These are phyloP conservation scores for Siderastrea radians DNA, from an alignment of 92 coral and sea anemone genomes.

Conservation along the genomic window DNA sequence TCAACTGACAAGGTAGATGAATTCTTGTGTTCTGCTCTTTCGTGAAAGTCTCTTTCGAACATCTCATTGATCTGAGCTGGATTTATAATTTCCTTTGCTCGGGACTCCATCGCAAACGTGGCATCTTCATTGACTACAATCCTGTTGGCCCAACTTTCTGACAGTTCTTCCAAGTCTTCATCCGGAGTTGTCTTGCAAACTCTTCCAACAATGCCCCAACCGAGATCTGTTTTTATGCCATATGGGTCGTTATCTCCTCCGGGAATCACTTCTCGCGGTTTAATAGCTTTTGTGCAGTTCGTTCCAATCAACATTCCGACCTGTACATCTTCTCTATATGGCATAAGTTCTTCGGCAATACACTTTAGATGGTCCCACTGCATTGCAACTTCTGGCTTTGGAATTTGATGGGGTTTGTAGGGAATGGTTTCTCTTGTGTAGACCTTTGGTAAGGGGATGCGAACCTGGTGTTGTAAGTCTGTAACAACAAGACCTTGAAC, in stretches of 20 bases:
- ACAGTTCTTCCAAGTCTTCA: conserved; percentile 7
- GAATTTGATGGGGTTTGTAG: conserved; percentile 46
- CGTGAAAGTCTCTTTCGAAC: conserved; percentile 70
- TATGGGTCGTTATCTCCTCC: conserved; percentile 38
- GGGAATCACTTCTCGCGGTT: conserved; percentile 51
- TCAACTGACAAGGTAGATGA: conserved; percentile 36
- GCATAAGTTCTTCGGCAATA: conserved; percentile 45
- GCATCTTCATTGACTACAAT: conserved; percentile 27
- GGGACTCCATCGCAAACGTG: conserved; percentile 36
- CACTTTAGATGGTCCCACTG: conserved; percentile 45
- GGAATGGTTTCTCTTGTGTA: conserved; percentile 59
- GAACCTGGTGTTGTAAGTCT: conserved; percentile 27
- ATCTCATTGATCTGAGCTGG: conserved; percentile 54
- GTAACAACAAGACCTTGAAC: neutral
- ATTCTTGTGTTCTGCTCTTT: conserved; percentile 16
- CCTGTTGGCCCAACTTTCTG: conserved; percentile 19
- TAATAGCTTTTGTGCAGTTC: conserved; percentile 60
- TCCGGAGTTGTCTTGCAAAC: conserved; percentile 44
- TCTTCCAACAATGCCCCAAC: conserved; percentile 73
- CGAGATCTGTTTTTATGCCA: conserved; percentile 54
- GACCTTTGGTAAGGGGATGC: conserved; percentile 35
- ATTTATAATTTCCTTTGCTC: conserved; percentile 55
- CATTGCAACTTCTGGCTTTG: conserved; percentile 63
- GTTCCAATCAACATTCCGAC: conserved; percentile 60
- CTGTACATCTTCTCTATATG: conserved; percentile 49